These are phyloP conservation scores for Mantis religiosa DNA, from an alignment of 2,888 invertebrate genomes.

Conservation along the genomic window DNA sequence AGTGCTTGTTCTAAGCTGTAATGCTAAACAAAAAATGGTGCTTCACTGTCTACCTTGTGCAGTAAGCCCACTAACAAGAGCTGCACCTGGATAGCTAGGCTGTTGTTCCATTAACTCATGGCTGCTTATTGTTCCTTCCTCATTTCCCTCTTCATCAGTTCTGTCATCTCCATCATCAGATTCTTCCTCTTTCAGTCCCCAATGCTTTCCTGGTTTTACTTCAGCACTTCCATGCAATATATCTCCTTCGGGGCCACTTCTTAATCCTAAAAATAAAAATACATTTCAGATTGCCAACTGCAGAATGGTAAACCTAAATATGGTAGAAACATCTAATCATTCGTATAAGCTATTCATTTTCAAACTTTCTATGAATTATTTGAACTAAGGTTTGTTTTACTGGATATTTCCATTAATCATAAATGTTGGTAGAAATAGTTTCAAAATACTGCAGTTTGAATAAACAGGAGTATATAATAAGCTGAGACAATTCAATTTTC, in stretches of 20 bases:
- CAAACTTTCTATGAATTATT: too few species aligned
- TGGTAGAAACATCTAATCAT: too few species aligned
- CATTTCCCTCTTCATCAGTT: neutral
- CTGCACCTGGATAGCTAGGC: constrained; percentile 4
- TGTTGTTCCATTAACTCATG: constrained; percentile 14
- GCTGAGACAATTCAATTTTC: too few species aligned
- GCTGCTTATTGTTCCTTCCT: neutral
- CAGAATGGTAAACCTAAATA: too few species aligned
- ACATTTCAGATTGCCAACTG: too few species aligned
- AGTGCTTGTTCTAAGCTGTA: neutral
- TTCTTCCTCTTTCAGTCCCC: neutral
- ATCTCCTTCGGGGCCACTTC: neutral
- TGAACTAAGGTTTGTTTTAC: too few species aligned
- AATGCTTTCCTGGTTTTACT: neutral
- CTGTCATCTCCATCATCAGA: neutral
- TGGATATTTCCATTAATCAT: too few species aligned
- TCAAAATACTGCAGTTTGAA: too few species aligned
- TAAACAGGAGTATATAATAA: too few species aligned
- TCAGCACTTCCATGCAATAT: neutral
- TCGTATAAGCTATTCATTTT: too few species aligned
- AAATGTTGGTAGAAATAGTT: too few species aligned
- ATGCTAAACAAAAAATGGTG: neutral
- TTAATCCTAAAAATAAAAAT: neutral
- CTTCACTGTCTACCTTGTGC: constrained; percentile 1
- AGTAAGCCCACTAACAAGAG: neutral